Evolutionary conservation across 1,140 invertebrate genomes (phyloP).

Genomic region (Laodelphax striatellus): DNA sequence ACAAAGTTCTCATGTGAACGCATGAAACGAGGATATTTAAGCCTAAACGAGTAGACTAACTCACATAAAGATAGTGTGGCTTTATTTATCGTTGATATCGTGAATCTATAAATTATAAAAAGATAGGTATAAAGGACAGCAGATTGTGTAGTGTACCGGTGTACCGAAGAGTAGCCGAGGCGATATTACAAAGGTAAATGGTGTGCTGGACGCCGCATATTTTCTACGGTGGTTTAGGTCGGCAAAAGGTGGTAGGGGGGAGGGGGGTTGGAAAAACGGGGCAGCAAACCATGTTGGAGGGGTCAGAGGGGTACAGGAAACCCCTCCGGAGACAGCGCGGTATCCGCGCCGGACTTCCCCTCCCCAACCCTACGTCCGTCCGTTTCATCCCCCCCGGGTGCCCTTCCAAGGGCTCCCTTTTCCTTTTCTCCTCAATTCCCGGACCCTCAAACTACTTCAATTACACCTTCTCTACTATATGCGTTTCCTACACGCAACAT

Average conservation of each 20-base stretch:
- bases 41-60: no score
- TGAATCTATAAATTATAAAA: no score
- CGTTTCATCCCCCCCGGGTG: neutral
- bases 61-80: no score
- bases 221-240: neutral
- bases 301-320: neutral
- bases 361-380: neutral
- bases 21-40: no score
- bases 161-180: no score
- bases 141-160: no score
- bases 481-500: neutral
- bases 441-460: neutral
- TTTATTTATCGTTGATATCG: no score
- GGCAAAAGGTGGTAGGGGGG: neutral
- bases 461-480: neutral
- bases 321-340: conserved; percentile 3
- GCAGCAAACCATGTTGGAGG: neutral
- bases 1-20: no score
- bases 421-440: neutral
- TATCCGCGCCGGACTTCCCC: conserved; percentile 1
- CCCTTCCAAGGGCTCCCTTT: neutral
- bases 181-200: no score
- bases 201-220: neutral
- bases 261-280: neutral
- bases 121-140: no score